phyloP scores from a whole-genome alignment of 2,113 vertebrate genomes.

The Muntiacus muntjak region DNA sequence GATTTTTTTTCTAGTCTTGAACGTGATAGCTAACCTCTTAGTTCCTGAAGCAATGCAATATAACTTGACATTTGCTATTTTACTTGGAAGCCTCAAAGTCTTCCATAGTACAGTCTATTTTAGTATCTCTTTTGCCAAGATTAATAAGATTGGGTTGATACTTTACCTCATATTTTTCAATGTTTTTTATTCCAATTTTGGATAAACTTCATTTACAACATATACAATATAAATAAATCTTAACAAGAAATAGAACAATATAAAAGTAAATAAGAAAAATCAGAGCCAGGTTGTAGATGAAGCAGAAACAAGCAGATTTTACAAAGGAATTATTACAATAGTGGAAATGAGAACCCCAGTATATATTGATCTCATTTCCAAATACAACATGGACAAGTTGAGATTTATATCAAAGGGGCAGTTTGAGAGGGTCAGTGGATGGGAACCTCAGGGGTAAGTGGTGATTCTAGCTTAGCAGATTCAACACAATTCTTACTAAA shows the following conservation, averaged over 20 bases:
- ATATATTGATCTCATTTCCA: not conserved
- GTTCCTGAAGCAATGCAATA: not conserved
- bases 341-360: not conserved
- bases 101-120: not conserved
- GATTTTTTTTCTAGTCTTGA: not conserved
- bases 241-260: not conserved
- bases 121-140: not conserved
- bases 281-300: not conserved
- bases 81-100: not conserved
- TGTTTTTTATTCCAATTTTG: not conserved
- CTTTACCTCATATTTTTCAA: not conserved
- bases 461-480: not conserved
- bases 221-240: not conserved
- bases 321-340: not conserved
- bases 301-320: not conserved
- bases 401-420: not conserved
- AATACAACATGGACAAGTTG: not conserved
- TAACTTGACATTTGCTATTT: not conserved
- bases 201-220: not conserved
- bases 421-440: not conserved
- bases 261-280: not conserved
- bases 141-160: not conserved
- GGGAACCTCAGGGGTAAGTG: not conserved
- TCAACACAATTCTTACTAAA: not conserved
- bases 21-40: not conserved